Evolutionary conservation across 2,113 vertebrate species (phyloP).

Genomic region (Zosterops borbonicus): DNA sequence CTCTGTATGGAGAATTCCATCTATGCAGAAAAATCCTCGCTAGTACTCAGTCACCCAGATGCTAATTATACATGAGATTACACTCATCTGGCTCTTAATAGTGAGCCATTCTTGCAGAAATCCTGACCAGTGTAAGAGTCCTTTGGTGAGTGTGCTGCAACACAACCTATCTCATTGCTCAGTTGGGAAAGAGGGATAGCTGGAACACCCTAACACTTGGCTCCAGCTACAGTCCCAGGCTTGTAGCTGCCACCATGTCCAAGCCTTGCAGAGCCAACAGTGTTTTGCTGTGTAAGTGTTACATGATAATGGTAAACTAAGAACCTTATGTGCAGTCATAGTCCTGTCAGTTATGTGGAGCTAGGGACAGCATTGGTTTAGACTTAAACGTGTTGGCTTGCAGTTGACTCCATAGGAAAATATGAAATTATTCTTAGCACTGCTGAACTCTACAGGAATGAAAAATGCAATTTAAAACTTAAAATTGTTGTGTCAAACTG

Average conservation of each 20-base stretch:
- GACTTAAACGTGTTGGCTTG: background rate
- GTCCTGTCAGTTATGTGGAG: background rate
- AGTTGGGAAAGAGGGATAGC: fast-evolving
- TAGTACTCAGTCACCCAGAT: background rate
- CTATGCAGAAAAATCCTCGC: background rate
- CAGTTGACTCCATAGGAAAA: background rate
- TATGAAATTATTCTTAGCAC: background rate
- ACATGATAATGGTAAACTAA: background rate
- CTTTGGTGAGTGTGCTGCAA: background rate
- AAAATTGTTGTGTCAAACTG: background rate
- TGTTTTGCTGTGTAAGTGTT: background rate
- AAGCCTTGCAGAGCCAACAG: background rate
- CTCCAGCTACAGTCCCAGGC: background rate
- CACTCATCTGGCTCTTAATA: background rate
- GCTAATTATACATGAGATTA: background rate
- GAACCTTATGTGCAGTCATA: fast-evolving
- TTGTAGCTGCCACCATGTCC: background rate
- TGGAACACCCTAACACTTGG: background rate
- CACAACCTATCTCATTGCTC: background rate
- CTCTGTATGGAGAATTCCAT: fast-evolving
- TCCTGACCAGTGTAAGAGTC: background rate
- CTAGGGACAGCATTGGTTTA: background rate
- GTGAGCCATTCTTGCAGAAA: background rate
- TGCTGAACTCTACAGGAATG: background rate
- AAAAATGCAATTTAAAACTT: background rate